Percentiles rank a stretch among this genome's conserved stretches.
Conservation (phyloP, 2,113 vertebrate species). For the Spilogale gracilis region DNA sequence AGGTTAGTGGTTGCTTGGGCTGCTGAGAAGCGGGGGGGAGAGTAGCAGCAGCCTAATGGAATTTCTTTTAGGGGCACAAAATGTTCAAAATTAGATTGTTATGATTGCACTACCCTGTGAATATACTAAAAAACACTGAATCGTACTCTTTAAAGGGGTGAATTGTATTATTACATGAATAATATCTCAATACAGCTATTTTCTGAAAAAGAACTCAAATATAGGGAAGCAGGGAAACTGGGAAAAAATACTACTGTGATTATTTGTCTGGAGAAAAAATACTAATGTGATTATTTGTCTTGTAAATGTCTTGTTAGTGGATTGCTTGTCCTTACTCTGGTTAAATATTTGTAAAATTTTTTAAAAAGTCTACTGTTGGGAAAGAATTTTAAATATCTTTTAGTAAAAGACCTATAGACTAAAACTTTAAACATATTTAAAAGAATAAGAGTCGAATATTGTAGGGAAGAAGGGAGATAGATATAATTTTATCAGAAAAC, state of each 20-base stretch:
- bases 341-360: neutral
- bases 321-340: neutral
- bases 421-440: constrained; percentile 1
- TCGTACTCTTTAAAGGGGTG: neutral
- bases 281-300: neutral
- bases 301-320: neutral
- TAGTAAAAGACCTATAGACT: neutral
- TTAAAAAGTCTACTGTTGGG: neutral
- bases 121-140: neutral
- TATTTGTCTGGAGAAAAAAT: neutral
- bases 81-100: neutral
- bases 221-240: neutral
- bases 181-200: neutral
- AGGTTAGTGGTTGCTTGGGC: neutral
- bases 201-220: neutral
- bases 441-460: neutral
- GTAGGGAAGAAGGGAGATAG: neutral
- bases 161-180: neutral
- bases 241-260: neutral
- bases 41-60: neutral
- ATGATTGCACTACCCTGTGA: neutral
- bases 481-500: constrained; percentile 1
- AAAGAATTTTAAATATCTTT: neutral
- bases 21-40: neutral
- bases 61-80: neutral